Percentiles rank a stretch among this genome's conserved stretches.
Conservation (phyloP, 1,140 invertebrate genomes). For the Sycobia sp. region DNA sequence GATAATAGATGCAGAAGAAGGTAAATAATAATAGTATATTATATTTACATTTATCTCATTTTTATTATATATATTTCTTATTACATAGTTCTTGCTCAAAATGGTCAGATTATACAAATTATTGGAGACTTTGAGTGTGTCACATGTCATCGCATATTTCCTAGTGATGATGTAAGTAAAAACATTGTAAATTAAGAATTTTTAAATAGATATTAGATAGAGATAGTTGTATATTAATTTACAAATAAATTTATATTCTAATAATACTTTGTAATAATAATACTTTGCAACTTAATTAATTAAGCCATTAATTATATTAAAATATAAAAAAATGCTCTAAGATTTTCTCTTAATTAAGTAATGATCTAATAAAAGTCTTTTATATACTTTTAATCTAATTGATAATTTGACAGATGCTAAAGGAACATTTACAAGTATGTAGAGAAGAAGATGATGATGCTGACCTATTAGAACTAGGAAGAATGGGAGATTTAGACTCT, state of each 20-base stretch:
- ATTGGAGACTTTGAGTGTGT: conserved; percentile 56
- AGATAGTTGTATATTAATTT: neutral
- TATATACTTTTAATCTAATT: too few relatives aligned
- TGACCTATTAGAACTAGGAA: conserved; percentile 49
- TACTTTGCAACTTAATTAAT: too few relatives aligned
- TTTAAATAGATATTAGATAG: neutral
- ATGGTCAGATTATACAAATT: conserved; percentile 49
- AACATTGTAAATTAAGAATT: conserved; percentile 3
- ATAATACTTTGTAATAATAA: too few relatives aligned
- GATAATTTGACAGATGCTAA: conserved; percentile 45
- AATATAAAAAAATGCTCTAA: neutral
- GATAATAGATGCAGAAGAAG: conserved; percentile 19
- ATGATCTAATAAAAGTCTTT: too few relatives aligned
- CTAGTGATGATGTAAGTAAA: conserved; percentile 49
- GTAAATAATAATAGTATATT: neutral
- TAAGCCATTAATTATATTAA: too few relatives aligned
- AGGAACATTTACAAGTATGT: conserved; percentile 55
- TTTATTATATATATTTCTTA: conserved; percentile 10
- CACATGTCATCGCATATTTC: conserved; percentile 55
- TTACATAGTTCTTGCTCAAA: conserved; percentile 46
- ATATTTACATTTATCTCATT: neutral
- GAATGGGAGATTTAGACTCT: conserved; percentile 49
- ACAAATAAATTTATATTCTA: neutral
- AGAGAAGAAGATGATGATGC: conserved; percentile 56
- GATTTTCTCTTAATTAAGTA: too few relatives aligned